Percentiles rank a stretch among this genome's conserved stretches.
These are phyloP conservation scores for Helobdella robusta DNA, from an alignment of 2,888 invertebrate genomes.

Conservation along the genomic window DNA sequence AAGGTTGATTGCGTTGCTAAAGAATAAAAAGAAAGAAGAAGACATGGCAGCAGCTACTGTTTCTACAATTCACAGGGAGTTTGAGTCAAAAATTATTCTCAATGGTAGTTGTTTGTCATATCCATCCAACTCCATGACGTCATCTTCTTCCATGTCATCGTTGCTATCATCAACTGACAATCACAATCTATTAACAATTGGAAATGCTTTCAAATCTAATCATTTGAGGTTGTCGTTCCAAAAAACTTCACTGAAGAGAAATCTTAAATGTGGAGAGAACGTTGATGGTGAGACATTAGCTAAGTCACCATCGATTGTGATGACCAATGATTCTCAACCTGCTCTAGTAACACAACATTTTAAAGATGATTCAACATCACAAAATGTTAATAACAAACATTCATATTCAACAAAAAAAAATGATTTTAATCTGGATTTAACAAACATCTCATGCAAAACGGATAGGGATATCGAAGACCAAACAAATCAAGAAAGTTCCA, in stretches of 20 bases:
- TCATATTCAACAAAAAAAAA: not conserved
- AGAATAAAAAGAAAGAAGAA: too few species aligned
- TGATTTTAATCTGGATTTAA: too few species aligned
- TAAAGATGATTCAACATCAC: not conserved
- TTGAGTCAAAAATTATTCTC: not conserved
- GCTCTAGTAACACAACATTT: not conserved
- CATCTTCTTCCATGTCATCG: too few species aligned
- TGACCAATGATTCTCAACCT: not conserved
- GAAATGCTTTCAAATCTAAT: not conserved
- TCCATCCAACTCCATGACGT: too few species aligned
- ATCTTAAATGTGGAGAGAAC: not conserved
- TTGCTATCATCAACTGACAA: too few species aligned
- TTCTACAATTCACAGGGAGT: conserved; percentile 1
- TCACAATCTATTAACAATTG: too few species aligned
- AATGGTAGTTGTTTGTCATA: too few species aligned
- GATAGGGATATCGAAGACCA: too few species aligned
- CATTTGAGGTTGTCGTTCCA: not conserved
- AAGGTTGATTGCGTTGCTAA: too few species aligned
- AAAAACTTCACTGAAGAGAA: conserved; percentile 9
- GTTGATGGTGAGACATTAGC: not conserved
- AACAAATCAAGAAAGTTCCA: too few species aligned
- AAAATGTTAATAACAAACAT: not conserved
- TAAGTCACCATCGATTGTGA: conserved; percentile 7
- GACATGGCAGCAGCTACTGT: too few species aligned
- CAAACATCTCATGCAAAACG: too few species aligned